These are phyloP conservation scores for Neopelma chrysocephalum DNA, from an alignment of 2,797 vertebrate species.

Conservation along the genomic window DNA sequence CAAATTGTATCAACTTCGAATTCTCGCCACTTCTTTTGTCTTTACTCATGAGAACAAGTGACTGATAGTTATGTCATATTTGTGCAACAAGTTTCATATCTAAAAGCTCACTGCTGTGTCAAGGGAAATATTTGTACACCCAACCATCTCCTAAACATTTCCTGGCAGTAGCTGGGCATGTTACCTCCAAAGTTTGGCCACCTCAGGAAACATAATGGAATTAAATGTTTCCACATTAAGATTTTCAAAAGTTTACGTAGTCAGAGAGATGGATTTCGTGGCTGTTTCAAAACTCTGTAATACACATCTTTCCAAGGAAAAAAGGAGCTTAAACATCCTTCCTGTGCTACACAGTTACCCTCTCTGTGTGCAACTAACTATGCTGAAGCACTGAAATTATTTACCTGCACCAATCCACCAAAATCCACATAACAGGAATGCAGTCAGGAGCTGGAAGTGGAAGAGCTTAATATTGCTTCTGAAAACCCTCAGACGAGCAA, in stretches of 20 bases:
- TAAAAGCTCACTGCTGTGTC: not conserved
- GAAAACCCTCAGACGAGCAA: not conserved
- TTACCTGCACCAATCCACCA: not conserved
- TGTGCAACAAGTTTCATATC: not conserved
- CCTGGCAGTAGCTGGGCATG: not conserved
- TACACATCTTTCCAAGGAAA: not conserved
- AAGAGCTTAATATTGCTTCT: not conserved
- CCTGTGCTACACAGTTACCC: not conserved
- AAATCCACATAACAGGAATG: not conserved
- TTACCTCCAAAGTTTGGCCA: not conserved
- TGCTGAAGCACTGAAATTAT: not conserved
- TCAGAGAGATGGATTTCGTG: not conserved
- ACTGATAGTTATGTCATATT: not conserved
- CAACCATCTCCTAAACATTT: not conserved
- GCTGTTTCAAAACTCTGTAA: not conserved
- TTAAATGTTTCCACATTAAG: slow-evolving; percentile 16
- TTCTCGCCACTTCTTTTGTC: not conserved
- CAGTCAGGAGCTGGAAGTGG: not conserved
- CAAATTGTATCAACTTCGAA: not conserved
- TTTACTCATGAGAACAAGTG: not conserved
- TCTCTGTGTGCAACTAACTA: not conserved
- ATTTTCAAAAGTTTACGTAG: not conserved
- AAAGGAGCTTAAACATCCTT: not conserved
- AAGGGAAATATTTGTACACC: not conserved
- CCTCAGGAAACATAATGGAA: slow-evolving; percentile 24